Evolutionary conservation across 2,888 invertebrate genomes (phyloP).

Genomic region (Nipponacmea schrenckii): DNA sequence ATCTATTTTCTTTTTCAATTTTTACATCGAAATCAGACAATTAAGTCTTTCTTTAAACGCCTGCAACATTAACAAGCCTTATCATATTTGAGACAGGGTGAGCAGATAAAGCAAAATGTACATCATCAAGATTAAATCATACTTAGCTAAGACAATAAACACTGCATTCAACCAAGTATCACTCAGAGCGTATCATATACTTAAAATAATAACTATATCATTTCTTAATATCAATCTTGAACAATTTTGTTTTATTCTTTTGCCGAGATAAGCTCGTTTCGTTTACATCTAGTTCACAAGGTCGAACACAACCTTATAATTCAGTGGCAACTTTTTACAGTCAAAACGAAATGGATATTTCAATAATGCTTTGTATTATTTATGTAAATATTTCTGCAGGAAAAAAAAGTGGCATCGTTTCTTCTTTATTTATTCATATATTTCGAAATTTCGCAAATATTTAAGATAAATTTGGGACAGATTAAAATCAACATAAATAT

Average conservation of each 20-base stretch:
- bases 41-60: background rate
- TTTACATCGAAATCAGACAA: background rate
- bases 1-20: background rate
- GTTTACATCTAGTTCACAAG: background rate
- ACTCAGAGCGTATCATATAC: background rate
- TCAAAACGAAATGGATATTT: conserved; percentile 1
- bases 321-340: background rate
- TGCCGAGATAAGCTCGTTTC: background rate
- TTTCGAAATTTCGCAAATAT: background rate
- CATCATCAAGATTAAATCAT: background rate
- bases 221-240: background rate
- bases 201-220: background rate
- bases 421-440: background rate
- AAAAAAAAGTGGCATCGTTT: too few relatives aligned
- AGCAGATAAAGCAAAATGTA: background rate
- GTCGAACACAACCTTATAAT: background rate
- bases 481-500: too few relatives aligned
- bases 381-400: too few relatives aligned
- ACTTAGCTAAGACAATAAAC: conserved; percentile 4
- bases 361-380: conserved; percentile 1
- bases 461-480: background rate
- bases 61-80: background rate
- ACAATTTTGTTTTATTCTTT: conserved; percentile 8
- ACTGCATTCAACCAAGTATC: background rate
- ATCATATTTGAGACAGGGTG: background rate